Evolutionary conservation across 2,888 invertebrate species (phyloP).

Genomic region (Diplazon laetatorius): DNA sequence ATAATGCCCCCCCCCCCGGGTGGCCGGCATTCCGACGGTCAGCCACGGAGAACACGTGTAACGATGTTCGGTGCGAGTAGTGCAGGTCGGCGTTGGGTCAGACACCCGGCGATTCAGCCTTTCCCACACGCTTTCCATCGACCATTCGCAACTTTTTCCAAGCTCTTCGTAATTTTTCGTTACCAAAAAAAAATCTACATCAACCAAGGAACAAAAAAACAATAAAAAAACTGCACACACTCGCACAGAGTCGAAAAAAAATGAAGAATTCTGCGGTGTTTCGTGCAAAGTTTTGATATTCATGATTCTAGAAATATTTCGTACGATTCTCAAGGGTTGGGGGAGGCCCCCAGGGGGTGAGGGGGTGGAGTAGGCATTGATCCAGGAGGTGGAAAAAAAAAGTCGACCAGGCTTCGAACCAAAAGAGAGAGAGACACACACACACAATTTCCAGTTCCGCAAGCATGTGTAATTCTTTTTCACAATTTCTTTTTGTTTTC

Average conservation of each 20-base stretch:
- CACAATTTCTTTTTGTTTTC: too few relatives aligned
- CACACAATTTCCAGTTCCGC: slow-evolving; percentile 34
- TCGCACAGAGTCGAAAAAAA: too few relatives aligned
- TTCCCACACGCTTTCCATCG: neutral
- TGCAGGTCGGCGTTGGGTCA: neutral
- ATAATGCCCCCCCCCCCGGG: too few relatives aligned
- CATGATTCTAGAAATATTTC: slow-evolving; percentile 28
- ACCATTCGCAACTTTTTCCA: neutral
- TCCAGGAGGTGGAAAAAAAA: too few relatives aligned
- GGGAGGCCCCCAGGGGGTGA: neutral
- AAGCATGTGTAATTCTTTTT: slow-evolving; percentile 49
- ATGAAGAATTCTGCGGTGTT: neutral
- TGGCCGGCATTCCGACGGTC: slow-evolving; percentile 21
- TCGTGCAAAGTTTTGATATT: slow-evolving; percentile 33
- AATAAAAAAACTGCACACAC: too few relatives aligned
- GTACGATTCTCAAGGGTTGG: slow-evolving; percentile 1
- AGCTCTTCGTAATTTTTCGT: slow-evolving; percentile 5
- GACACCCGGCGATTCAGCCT: neutral
- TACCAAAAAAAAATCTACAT: too few relatives aligned
- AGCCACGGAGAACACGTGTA: slow-evolving; percentile 10
- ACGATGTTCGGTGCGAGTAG: slow-evolving; percentile 17
- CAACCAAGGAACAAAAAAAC: neutral
- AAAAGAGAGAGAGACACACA: too few relatives aligned
- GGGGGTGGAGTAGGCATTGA: slow-evolving; percentile 14
- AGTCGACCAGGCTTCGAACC: neutral